A percentile compares a stretch with the other conserved stretches of the same genome.
Conservation (phyloP, 2,888 invertebrate genomes). For the Enchytraeus crypticus region DNA sequence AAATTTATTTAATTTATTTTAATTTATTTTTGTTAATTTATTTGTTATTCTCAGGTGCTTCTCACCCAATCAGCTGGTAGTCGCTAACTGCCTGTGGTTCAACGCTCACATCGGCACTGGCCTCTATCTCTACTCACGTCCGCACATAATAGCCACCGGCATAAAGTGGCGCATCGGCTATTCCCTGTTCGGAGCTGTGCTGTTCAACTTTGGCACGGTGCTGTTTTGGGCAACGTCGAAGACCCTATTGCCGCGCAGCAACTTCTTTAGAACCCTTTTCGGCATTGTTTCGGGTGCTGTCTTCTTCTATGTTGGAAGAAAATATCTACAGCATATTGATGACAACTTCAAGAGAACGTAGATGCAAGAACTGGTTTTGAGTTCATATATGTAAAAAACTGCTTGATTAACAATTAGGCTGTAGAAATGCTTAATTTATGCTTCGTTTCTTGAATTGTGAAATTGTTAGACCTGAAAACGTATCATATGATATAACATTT, state of each 20-base stretch:
- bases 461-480: too few species aligned
- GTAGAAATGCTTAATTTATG: neutral
- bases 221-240: slow-evolving; percentile 78
- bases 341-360: neutral
- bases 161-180: slow-evolving; percentile 58
- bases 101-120: slow-evolving; percentile 74
- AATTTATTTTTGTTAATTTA: too few species aligned
- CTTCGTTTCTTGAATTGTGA: neutral
- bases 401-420: neutral
- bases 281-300: slow-evolving; percentile 65
- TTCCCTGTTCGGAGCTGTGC: slow-evolving; percentile 51
- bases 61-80: slow-evolving; percentile 39
- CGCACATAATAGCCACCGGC: slow-evolving; percentile 63
- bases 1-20: too few species aligned
- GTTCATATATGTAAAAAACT: neutral
- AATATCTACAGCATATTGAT: slow-evolving; percentile 61
- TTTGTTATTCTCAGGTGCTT: slow-evolving; percentile 47
- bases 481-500: too few species aligned
- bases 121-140: slow-evolving; percentile 70
- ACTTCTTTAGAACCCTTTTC: slow-evolving; percentile 59
- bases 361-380: neutral
- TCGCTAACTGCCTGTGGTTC: slow-evolving; percentile 64
- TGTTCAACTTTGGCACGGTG: slow-evolving; percentile 82
- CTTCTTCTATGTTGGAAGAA: slow-evolving; percentile 58
- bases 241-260: slow-evolving; percentile 65